These are phyloP conservation scores for Andrena marginata DNA, from an alignment of 2,888 invertebrate genomes.

Conservation along the genomic window DNA sequence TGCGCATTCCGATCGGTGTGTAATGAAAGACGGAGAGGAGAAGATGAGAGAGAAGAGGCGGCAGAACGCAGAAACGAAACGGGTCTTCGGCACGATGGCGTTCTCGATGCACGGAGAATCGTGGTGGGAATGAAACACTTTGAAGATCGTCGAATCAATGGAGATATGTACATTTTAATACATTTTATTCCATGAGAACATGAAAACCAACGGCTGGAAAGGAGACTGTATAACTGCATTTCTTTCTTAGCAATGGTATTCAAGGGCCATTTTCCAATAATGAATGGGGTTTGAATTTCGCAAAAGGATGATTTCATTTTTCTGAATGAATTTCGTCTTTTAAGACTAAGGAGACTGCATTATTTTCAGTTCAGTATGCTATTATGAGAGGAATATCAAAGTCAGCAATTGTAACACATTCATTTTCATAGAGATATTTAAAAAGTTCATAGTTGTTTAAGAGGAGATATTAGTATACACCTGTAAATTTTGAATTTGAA, in stretches of 20 bases:
- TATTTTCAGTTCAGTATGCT: too few species aligned
- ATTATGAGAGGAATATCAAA: too few species aligned
- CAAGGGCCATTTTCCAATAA: neutral
- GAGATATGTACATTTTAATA: constrained; percentile 27
- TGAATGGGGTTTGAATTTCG: too few species aligned
- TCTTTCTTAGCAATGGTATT: neutral
- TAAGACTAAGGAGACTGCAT: too few species aligned
- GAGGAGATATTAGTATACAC: too few species aligned
- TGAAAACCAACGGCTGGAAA: constrained; percentile 7
- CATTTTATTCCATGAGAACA: constrained; percentile 1
- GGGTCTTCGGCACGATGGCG: constrained; percentile 29
- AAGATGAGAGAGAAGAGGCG: constrained; percentile 4
- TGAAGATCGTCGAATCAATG: constrained; percentile 18
- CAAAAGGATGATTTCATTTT: too few species aligned
- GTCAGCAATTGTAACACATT: too few species aligned
- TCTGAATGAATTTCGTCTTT: too few species aligned
- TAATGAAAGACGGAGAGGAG: constrained; percentile 25
- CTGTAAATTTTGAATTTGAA: too few species aligned
- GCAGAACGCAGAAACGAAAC: constrained; percentile 21
- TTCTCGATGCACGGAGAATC: constrained; percentile 33
- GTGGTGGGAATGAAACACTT: constrained; percentile 33
- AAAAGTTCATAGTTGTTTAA: too few species aligned
- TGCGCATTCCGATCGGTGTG: constrained; percentile 38
- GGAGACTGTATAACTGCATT: constrained; percentile 11
- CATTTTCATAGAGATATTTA: too few species aligned